phyloP scores from a whole-genome alignment of 2,113 vertebrate genomes.

The Cebus imitator region DNA sequence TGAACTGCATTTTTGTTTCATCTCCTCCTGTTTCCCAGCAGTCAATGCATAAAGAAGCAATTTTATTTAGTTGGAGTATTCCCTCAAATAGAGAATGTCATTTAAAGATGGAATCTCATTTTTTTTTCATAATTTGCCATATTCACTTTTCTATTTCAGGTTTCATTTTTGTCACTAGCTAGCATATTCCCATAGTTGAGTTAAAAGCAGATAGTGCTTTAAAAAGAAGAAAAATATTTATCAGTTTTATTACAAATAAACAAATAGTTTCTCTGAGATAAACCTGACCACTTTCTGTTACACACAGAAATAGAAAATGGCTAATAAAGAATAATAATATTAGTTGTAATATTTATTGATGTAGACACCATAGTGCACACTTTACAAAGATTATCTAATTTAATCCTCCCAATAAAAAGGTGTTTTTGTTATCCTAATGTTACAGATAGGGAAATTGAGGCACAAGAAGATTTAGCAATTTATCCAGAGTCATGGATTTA shows the following conservation, averaged over 20 bases:
- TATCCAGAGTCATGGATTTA: neutral
- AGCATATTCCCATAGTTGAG: neutral
- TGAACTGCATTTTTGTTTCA: neutral
- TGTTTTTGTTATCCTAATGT: neutral
- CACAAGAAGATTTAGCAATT: neutral
- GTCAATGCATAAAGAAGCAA: neutral
- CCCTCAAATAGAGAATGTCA: neutral
- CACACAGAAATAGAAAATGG: neutral
- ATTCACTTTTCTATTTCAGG: neutral
- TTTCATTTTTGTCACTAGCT: neutral
- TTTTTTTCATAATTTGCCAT: neutral
- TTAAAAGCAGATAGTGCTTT: neutral
- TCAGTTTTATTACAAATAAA: neutral
- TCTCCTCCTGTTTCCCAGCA: constrained; percentile 10
- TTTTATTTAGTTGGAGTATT: neutral
- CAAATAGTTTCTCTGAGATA: neutral
- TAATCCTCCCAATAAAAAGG: neutral
- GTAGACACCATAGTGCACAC: neutral
- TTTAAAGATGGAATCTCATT: neutral
- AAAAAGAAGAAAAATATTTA: neutral
- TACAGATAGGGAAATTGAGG: neutral
- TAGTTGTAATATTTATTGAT: neutral
- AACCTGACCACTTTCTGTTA: neutral
- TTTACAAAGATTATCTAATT: neutral
- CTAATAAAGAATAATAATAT: neutral